phyloP scores from a whole-genome alignment of 1,140 invertebrate genomes.

The Psilanteris sp. region DNA sequence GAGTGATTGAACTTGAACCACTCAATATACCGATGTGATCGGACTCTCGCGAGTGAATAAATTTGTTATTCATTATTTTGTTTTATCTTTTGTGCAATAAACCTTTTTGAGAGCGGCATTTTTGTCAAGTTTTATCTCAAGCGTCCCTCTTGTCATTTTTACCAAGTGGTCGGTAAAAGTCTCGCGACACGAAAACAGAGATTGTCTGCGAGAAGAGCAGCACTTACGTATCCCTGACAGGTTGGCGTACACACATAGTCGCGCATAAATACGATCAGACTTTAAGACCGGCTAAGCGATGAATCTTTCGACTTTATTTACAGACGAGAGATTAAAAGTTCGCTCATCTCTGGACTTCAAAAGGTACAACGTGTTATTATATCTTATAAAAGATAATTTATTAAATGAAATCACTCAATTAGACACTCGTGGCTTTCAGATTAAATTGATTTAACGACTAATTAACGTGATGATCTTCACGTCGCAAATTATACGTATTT shows the following conservation, averaged over 20 bases:
- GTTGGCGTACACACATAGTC: slow-evolving; percentile 7
- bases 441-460: no score
- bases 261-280: slow-evolving; percentile 28
- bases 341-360: slow-evolving; percentile 63
- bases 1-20: no score
- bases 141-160: slow-evolving; percentile 29
- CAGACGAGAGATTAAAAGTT: slow-evolving; percentile 67
- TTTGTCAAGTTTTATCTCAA: slow-evolving; percentile 36
- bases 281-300: slow-evolving; percentile 65
- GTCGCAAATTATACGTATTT: no score
- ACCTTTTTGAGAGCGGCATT: slow-evolving; percentile 13
- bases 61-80: not conserved
- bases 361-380: slow-evolving; percentile 63
- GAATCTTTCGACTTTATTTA: slow-evolving; percentile 66
- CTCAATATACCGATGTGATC: no score
- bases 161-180: slow-evolving; percentile 33
- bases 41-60: no score
- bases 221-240: slow-evolving; percentile 39
- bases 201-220: slow-evolving; percentile 36
- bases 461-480: no score
- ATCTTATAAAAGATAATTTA: slow-evolving; percentile 29
- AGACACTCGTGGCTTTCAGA: not conserved
- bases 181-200: slow-evolving; percentile 24
- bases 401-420: slow-evolving; percentile 20
- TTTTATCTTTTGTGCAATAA: slow-evolving; percentile 3